phyloP scores from a whole-genome alignment of 2,797 vertebrate species.

The Emys orbicularis region DNA sequence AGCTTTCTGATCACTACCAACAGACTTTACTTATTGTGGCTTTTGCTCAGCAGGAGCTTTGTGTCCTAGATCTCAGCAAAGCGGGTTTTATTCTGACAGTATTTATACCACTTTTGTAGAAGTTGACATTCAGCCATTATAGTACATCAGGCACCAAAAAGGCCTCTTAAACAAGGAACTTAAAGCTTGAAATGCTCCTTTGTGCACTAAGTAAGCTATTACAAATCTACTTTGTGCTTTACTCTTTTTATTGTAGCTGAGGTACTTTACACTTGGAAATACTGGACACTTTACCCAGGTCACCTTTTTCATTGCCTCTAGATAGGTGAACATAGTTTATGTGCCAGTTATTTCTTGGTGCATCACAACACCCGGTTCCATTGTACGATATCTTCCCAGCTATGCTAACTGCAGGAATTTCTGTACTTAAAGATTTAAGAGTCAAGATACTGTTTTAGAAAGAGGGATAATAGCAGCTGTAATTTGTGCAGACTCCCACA shows the following conservation, averaged over 20 bases:
- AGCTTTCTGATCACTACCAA: not conserved
- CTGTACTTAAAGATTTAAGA: not conserved
- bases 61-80: constrained; percentile 23
- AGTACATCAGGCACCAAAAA: not conserved
- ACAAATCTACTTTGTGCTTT: not conserved
- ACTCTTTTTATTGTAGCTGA: not conserved
- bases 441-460: not conserved
- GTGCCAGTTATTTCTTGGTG: not conserved
- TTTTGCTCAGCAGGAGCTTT: constrained; percentile 8
- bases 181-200: not conserved
- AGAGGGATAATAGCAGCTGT: rapidly evolving
- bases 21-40: not conserved
- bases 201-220: not conserved
- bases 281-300: rapidly evolving
- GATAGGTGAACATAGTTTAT: not conserved
- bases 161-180: not conserved
- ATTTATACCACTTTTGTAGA: not conserved
- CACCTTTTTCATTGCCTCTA: not conserved
- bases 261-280: not conserved
- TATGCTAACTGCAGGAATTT: not conserved
- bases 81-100: constrained; percentile 18
- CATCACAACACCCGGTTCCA: not conserved
- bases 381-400: not conserved
- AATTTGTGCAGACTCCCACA: not conserved
- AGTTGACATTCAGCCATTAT: constrained; percentile 19